Evolutionary conservation across 2,113 vertebrate species (phyloP), one percentile per base, ranked within the genome.

Genomic region (Heterotilapia buettikoferi): DNA sequence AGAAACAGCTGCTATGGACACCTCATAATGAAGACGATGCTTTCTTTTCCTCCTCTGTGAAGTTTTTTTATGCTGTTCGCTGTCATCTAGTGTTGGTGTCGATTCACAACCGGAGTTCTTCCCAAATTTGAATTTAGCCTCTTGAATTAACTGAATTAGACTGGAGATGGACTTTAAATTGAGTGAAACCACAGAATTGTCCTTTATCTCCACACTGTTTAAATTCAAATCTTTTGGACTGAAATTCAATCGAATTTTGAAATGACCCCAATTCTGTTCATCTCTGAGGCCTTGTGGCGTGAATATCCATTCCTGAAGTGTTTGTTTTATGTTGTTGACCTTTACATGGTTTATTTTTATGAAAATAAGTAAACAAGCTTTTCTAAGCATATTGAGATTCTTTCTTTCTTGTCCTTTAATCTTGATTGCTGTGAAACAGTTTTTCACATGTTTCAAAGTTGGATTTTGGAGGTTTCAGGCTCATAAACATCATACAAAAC

Each of bases 1-100:
- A 97, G 97, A 95, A 95, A 53, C 92, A 0, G 1, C 87, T 85
- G 7, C 89, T 6, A 97, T 97, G 97, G 96, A 97, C 36, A 97
- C 95, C 6, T 96, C 96, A 2, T 95, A 95, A 94, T 90, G 89
- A 93, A 88, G 79, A 86, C 2, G 38, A 40, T 3, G 12, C 16
- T 31, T 16, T 45, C 26, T 54, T 29, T 83, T 80, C 61, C 84
- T 57, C 68, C 76, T 86, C 11, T 89, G 50, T 87, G 43, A 92
- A 83, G 54, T 82, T 90, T 80, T 90, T 82, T 84, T 38, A 66
- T 76, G 66, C 85, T 68, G 47, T 89, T 1, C 6, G 5, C 71
- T 8, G 5, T 83, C 59, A 29, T 53, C 31, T 38, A 36, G 4
- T 14, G 9, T 84, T 50, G 40, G 31, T 82, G 47, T 80, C 66